Base-by-base conservation (phyloP, 2,797 vertebrate species). In the Phoxinus dragarum region DNA sequence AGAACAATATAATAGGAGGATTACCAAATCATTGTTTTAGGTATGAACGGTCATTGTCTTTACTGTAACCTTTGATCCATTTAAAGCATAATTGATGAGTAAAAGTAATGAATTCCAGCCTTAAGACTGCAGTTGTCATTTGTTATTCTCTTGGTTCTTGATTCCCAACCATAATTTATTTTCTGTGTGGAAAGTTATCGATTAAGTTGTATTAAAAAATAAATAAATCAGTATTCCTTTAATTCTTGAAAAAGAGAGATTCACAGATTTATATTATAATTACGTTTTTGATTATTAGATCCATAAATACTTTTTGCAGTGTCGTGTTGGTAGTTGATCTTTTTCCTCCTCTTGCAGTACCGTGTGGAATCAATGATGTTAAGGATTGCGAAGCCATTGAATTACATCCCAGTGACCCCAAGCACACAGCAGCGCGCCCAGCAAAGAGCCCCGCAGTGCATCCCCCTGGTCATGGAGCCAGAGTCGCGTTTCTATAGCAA, bases 361-460 rank as follows among this genome's bases (percentile, higher is more conserved):
- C 98, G 98, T 1, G 98, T 99, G 67, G 98, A 99, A 92, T 99
- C 98, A 6, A 98, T 99, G 98, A 99, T 99, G 98, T 92, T 99
- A 36, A 97, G 98, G 11, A 82, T 99, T 86, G 98, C 97, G 82
- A 99, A 99, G 91, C 98, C 98, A 10, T 94, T 99, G 95, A 99
- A 99, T 93, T 99, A 98, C 89, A 97, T 99, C 83, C 89, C 97
- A 0, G 95, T 99, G 90, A 97, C 96, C 0, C 97, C 98, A 87
- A 98, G 96, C 74, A 0, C 94, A 10, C 97, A 98, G 89, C 98
- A 99, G 90, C 96, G 98, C 61, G 96, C 97, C 75, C 97, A 97
- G n/a, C 98, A 98, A 96, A 97, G 95, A 93, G 97, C 98, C 17
- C 96, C 96, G 0, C 97, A 98, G 5, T 97, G 97, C 88, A 89